phyloP scores from a whole-genome alignment of 2,888 invertebrate species.

The Pterobdella sp. region DNA sequence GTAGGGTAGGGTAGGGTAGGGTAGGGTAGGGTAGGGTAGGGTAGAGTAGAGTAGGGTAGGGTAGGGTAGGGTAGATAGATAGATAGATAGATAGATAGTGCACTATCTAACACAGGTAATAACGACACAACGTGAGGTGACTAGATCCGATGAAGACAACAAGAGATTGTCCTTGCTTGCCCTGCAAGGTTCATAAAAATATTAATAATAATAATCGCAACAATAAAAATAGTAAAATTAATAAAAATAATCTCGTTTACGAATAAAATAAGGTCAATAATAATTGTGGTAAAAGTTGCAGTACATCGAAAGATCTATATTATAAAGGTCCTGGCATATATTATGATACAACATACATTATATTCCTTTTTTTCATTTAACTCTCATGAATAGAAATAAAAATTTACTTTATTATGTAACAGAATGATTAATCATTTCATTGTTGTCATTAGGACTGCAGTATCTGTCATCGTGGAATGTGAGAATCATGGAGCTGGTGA shows the following conservation, averaged over 20 bases:
- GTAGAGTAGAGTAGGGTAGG: neutral
- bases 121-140: conserved; percentile 81
- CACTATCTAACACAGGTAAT: conserved; percentile 60
- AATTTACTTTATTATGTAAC: no score
- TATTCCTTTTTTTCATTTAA: no score
- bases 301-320: no score
- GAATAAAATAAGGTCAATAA: no score
- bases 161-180: conserved; percentile 81
- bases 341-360: no score
- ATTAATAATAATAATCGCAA: no score
- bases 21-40: neutral
- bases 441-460: conserved; percentile 84
- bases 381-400: no score
- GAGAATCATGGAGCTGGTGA: conserved; percentile 77
- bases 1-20: neutral
- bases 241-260: no score
- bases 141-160: conserved; percentile 80
- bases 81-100: neutral
- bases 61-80: neutral
- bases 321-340: no score
- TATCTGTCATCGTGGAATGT: conserved; percentile 92
- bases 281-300: no score
- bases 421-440: no score
- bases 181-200: conserved; percentile 58
- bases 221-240: no score